Base-by-base conservation (phyloP, 2,113 vertebrate species). In the Ailuropoda melanoleuca region DNA sequence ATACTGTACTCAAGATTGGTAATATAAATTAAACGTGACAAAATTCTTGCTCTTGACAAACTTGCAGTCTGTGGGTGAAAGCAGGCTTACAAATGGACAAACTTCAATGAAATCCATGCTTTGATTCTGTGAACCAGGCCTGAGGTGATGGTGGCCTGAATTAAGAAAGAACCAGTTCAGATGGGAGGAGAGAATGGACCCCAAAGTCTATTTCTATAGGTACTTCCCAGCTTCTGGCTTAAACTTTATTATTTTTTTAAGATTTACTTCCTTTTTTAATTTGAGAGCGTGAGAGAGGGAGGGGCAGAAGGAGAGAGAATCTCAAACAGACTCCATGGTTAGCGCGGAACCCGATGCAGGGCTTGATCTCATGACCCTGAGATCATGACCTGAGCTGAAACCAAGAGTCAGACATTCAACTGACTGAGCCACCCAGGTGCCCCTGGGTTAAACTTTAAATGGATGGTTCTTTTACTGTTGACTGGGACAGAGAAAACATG, bases 201-300 rank as follows among this genome's bases (percentile, higher is more conserved):
- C 23, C n/a, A 26, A 15, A 72, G 68, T 14, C 50, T 29, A 0
- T 3, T 0, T 46, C 12, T 50, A 1, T 3, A 18, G 13, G 24
- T 4, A 21, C 77, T 3, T 55, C 70, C 72, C 14, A 75, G 72
- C 23, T 74, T 26, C 39, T 46, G 39, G 70, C 23, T 43, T 74
- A 37, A 72, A 70, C 18, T 23, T 46, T 34, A 46, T n/a, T 68
- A n/a, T 31, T 68, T n/a, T 58, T n/a, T 68, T n/a, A n/a, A 66
- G 64, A 66, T 66, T n/a, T 66, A 18, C n/a, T 66, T 66, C 17
- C 18, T 66, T 68, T 68, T 66, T 68, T 68, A 50, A 66, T 66
- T 34, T 66, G 7, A 31, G 60, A 31, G 29, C 13, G 60, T 23
- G 58, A 58, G 8, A 60, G 58, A 60, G 9, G 34, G 64, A 15